Conservation (phyloP, 1,140 invertebrate genomes). For the Drosophila saltans region DNA sequence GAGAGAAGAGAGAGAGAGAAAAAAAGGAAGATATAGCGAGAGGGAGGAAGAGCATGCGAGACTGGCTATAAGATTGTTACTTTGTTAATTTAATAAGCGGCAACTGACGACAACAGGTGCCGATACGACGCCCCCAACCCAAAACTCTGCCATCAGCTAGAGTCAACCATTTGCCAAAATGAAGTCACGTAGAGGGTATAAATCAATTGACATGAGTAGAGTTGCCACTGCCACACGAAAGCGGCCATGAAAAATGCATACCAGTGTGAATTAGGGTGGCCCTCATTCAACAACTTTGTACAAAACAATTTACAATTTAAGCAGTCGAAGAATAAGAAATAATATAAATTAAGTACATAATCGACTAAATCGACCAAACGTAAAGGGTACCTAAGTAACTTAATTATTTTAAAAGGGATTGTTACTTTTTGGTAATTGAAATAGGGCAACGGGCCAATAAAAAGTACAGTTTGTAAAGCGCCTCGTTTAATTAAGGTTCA, state of each 20-base stretch:
- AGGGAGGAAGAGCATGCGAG: background rate
- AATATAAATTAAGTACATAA: too few relatives aligned
- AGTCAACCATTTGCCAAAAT: slow-evolving; percentile 44
- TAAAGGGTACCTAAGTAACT: too few relatives aligned
- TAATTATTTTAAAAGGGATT: too few relatives aligned
- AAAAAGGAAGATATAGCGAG: background rate
- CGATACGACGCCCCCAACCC: slow-evolving; percentile 6
- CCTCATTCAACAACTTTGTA: background rate
- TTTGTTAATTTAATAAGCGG: slow-evolving; percentile 77
- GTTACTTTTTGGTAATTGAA: too few relatives aligned
- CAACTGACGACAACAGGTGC: slow-evolving; percentile 69
- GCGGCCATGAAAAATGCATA: slow-evolving; percentile 55
- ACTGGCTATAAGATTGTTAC: slow-evolving; percentile 55
- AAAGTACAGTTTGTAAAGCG: too few relatives aligned
- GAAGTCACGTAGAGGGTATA: slow-evolving; percentile 74
- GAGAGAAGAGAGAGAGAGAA: background rate
- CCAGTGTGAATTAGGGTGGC: background rate
- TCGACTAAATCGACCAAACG: too few relatives aligned
- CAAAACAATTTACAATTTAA: background rate
- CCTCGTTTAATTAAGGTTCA: background rate
- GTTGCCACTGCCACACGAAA: slow-evolving; percentile 16
- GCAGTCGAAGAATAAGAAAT: too few relatives aligned
- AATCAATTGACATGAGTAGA: slow-evolving; percentile 75
- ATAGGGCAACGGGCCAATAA: too few relatives aligned
- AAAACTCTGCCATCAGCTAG: background rate